Percentiles rank a stretch among this genome's conserved stretches.
Conservation (phyloP, 2,113 vertebrate genomes). For the Eupsittula cactorum region DNA sequence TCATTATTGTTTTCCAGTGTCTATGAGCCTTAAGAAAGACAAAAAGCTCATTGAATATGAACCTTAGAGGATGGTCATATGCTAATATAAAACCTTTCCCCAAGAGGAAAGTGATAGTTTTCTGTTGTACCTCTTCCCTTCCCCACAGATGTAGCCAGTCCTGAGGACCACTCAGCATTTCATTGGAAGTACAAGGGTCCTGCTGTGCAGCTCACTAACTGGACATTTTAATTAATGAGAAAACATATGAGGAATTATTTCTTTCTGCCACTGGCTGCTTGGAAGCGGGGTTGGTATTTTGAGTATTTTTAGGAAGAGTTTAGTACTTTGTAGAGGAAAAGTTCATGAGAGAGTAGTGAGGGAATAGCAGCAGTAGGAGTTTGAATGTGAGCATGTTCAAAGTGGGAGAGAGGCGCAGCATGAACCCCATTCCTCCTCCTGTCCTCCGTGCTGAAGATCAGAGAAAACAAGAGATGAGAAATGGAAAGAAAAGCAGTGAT, state of each 20-base stretch:
- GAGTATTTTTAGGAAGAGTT: background rate
- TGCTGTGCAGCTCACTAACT: background rate
- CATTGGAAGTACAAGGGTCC: background rate
- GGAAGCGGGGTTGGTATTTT: background rate
- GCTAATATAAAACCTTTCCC: background rate
- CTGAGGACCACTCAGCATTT: background rate
- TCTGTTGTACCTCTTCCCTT: background rate
- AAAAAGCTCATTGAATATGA: background rate
- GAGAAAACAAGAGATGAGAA: background rate
- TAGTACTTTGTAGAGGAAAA: background rate
- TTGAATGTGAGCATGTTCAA: background rate
- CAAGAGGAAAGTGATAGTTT: background rate
- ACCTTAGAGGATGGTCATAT: background rate
- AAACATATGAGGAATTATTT: background rate
- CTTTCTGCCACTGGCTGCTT: background rate
- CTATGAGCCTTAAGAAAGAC: background rate
- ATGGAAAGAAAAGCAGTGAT: background rate
- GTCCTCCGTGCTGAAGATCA: background rate
- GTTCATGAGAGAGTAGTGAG: background rate
- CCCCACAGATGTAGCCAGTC: accelerated
- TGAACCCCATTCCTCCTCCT: background rate
- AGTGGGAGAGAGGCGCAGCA: background rate
- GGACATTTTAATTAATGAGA: background rate
- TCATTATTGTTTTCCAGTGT: background rate
- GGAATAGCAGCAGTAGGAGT: background rate